phyloP scores from a whole-genome alignment of 53 echinoderm and acorn worm species.

The Astropecten irregularis region DNA sequence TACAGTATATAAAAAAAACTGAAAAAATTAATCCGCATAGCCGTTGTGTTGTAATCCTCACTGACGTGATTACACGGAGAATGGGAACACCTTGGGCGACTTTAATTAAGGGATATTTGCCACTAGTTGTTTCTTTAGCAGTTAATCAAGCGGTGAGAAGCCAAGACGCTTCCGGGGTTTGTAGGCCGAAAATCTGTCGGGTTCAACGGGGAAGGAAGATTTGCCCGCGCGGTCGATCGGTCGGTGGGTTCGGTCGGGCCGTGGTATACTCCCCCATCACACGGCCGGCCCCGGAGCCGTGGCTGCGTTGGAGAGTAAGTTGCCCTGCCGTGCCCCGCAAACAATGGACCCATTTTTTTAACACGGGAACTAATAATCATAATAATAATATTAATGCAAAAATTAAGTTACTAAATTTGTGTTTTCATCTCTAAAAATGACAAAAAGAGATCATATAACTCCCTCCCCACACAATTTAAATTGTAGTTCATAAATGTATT shows the following conservation, averaged over 20 bases:
- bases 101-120: conserved; percentile 54
- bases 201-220: not conserved
- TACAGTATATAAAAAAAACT: conserved; percentile 2
- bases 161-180: not conserved
- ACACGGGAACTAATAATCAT: too few species aligned
- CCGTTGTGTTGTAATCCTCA: conserved; percentile 21
- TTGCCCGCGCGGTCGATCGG: too few species aligned
- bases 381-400: too few species aligned
- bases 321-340: not conserved
- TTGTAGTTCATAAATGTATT: too few species aligned
- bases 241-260: too few species aligned
- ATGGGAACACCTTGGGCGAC: conserved; percentile 32
- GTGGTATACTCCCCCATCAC: too few species aligned
- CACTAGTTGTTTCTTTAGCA: conserved; percentile 55
- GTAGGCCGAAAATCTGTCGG: conserved; percentile 17
- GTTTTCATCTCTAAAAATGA: too few species aligned
- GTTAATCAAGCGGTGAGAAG: conserved; percentile 44
- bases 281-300: too few species aligned
- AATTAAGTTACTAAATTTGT: too few species aligned
- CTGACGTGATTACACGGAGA: conserved; percentile 35
- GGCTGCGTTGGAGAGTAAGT: not conserved
- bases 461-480: too few species aligned
- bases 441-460: too few species aligned
- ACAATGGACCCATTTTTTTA: conserved; percentile 13
- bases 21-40: conserved; percentile 2